Base-by-base conservation (phyloP, 2,797 vertebrate species). In the Anisognathus igniventris region DNA sequence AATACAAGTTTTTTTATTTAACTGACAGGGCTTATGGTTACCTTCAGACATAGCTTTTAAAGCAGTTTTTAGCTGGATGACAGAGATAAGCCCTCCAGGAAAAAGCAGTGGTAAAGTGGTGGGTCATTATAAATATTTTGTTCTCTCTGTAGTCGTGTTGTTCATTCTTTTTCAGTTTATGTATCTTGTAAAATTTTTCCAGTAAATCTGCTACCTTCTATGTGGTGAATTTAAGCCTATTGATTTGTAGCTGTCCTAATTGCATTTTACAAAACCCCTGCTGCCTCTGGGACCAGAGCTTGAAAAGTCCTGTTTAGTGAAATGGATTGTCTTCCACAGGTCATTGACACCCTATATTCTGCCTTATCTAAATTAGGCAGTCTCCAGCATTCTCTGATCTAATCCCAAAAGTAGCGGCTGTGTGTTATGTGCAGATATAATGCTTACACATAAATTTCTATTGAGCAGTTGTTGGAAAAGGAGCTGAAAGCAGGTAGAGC, bases 171-270 rank as follows among this genome's bases (percentile, higher is more conserved):
- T 75, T 71, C 62, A 84, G 58, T 91, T 90, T 90, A 77, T 35
- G 21, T 91, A 40, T 78, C 61, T 72, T 66, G 47, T 64, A 90
- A 91, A 92, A 62, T 23, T 7, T 72, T 77, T 78, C 76, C 87
- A 61, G 79, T 78, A 94, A 86, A 95, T 64, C 94, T 78, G 62
- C 76, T 90, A 33, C 92, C 39, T 56, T 53, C 65, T 93, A 6
- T 62, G 72, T 56, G 82, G 75, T 84, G 58, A 93, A 68, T 78
- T 68, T 88, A 91, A 92, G 85, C 86, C 79, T 44, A 72, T 40
- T 95, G 94, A 91, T 91, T 93, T 81, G 79, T 65, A 33, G 62
- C 68, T 92, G 81, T 91, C 62, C 66, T 92, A 90, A 90, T 65
- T 87, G 65, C 61, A 60, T 93, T 96, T 91, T 86, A 91, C 68